Base-by-base conservation (phyloP, 92 coral and sea anemone genomes). In the Muricea muricata region DNA sequence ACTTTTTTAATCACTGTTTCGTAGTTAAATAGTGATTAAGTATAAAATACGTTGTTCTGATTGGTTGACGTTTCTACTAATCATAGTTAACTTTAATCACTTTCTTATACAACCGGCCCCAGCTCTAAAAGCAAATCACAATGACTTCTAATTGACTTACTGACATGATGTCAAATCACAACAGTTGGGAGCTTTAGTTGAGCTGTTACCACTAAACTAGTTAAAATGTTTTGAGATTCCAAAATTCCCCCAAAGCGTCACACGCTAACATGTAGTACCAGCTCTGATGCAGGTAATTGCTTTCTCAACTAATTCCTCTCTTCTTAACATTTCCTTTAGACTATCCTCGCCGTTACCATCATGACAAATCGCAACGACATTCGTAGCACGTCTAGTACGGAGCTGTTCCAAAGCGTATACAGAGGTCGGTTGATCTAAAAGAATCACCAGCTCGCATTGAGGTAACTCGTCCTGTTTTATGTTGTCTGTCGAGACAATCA, bases 361-460 rank as follows among this genome's bases (percentile, higher is more conserved):
- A 45, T 98, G 86, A 30, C 90, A 93, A 33, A 95, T 90, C 28
- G 93, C 91, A 20, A 91, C 98, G 58, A 81, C 75, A n/a, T 94
- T 90, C 45, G 87, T 81, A 12, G 78, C 86, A 23, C 86, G 89
- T 18, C 91, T 88, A 6, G 87, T 85, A 1, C 99, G 94, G 10
- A 96, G 90, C 50, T 90, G 90, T 50, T 56, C 93, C 37, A 96
- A 82, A 20, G 99, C 99, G 17, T 85, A 83, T 17, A 87, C 91
- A 0, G 98, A 77, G 61, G 89, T 89, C 3, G 97, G 91, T 9
- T 97, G 99, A 78, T 92, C 97, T 90, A 96, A 80, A 25, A 92
- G 94, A 37, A 96, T 72, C 8, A 93, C 97, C 26, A 93, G 89
- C 61, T 90, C 85, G 61, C 93, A 88, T 20, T 75, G 84, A 11